A percentile compares a stretch with the other conserved stretches of the same genome.
These are phyloP conservation scores for Distichodus sexfasciatus DNA, from an alignment of 2,797 vertebrate species.

Conservation along the genomic window DNA sequence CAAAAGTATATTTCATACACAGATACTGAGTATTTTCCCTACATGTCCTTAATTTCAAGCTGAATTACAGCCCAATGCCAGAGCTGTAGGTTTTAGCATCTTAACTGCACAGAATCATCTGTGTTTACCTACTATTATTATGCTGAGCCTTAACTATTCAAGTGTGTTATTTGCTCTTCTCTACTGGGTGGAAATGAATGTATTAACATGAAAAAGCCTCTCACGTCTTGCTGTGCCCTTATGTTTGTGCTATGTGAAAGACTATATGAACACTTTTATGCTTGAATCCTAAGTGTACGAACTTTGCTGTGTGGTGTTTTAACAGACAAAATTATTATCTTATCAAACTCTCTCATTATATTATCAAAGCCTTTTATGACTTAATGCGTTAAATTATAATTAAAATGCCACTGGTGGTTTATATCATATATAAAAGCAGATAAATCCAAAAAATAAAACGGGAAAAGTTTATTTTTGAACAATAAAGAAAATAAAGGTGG, in stretches of 20 bases:
- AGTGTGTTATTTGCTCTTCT: slow-evolving; percentile 31
- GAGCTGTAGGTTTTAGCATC: too few relatives aligned
- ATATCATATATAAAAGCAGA: not conserved
- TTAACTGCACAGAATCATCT: not conserved
- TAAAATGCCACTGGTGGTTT: not conserved
- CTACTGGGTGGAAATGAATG: slow-evolving; percentile 28
- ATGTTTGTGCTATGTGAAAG: slow-evolving; percentile 12
- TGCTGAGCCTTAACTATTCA: slow-evolving; percentile 17
- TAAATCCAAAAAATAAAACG: not conserved
- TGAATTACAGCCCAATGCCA: too few relatives aligned
- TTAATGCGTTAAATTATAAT: too few relatives aligned
- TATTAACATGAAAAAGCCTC: slow-evolving; percentile 48
- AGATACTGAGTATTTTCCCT: too few relatives aligned
- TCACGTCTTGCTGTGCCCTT: slow-evolving; percentile 26
- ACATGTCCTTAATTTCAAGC: too few relatives aligned
- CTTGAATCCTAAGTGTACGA: not conserved
- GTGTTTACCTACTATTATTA: slow-evolving; percentile 32
- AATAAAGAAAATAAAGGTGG: not conserved
- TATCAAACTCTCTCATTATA: too few relatives aligned
- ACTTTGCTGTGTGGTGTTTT: too few relatives aligned
- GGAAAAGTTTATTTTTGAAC: slow-evolving; percentile 13
- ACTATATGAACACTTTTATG: slow-evolving; percentile 5
- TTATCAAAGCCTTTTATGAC: too few relatives aligned
- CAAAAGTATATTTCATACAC: too few relatives aligned
- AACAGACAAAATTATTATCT: too few relatives aligned